phyloP scores from a whole-genome alignment of 1,140 invertebrate genomes.

The Lysiphlebus fabarum region DNA sequence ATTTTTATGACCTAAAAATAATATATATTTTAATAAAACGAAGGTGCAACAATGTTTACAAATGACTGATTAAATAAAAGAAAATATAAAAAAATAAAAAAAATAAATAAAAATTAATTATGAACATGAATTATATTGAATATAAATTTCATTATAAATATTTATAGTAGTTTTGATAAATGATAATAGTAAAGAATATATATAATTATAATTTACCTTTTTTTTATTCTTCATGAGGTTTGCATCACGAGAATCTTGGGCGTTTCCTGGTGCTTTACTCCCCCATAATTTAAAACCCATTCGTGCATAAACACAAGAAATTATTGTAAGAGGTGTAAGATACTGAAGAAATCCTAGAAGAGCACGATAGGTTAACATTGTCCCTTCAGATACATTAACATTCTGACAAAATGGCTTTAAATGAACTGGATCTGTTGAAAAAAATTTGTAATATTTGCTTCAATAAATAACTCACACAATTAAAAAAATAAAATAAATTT shows the following conservation, averaged over 20 bases:
- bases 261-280: constrained; percentile 70
- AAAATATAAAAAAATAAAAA: neutral
- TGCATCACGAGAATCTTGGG: constrained; percentile 70
- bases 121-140: too few species aligned
- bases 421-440: constrained; percentile 1
- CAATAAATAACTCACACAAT: too few species aligned
- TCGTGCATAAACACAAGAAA: constrained; percentile 74
- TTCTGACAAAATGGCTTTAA: constrained; percentile 61
- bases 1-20: constrained; percentile 77
- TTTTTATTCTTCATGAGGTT: constrained; percentile 76
- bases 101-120: too few species aligned
- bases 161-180: neutral
- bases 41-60: neutral
- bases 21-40: constrained; percentile 18
- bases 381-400: constrained; percentile 54
- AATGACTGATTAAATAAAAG: neutral
- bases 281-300: constrained; percentile 76
- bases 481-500: too few species aligned
- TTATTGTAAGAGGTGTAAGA: constrained; percentile 71
- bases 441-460: too few species aligned
- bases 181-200: neutral
- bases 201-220: constrained; percentile 59
- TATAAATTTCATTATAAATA: too few species aligned
- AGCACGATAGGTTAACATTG: constrained; percentile 59
- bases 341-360: constrained; percentile 67